Evolutionary conservation across 2,888 invertebrate genomes (phyloP).

Genomic region (Lobophora halterata): DNA sequence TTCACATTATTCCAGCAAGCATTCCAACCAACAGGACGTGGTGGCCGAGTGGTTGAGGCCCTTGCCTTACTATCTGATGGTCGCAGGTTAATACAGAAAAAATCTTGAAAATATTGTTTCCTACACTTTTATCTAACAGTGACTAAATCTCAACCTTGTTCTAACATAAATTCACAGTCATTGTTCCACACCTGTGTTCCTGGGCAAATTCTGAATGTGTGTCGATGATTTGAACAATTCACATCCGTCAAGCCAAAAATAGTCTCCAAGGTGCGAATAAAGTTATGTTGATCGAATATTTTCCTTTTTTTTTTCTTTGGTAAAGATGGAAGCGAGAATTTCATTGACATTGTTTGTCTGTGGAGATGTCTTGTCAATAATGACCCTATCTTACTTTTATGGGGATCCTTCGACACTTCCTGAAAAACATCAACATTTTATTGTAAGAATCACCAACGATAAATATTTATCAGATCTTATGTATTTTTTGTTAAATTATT

Average conservation of each 20-base stretch:
- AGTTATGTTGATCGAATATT: slow-evolving; percentile 5
- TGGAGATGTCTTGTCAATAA: slow-evolving; percentile 15
- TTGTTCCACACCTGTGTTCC: slow-evolving; percentile 6
- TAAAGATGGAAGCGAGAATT: slow-evolving; percentile 5
- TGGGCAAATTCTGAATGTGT: slow-evolving; percentile 5
- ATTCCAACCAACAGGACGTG: too few relatives aligned
- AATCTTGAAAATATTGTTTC: too few relatives aligned
- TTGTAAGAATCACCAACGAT: slow-evolving; percentile 24
- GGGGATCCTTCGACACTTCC: slow-evolving; percentile 25
- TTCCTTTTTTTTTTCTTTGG: background rate
- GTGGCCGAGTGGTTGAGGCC: too few relatives aligned
- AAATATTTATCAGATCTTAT: slow-evolving; percentile 31
- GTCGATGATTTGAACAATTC: slow-evolving; percentile 5
- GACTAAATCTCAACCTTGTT: slow-evolving; percentile 4
- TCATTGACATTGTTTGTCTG: slow-evolving; percentile 6
- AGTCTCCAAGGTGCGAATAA: slow-evolving; percentile 14
- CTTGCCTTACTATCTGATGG: too few relatives aligned
- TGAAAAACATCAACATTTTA: slow-evolving; percentile 19
- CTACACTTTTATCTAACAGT: slow-evolving; percentile 3
- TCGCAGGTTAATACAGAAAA: too few relatives aligned
- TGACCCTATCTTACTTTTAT: slow-evolving; percentile 20
- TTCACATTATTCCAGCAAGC: too few relatives aligned
- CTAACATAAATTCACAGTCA: background rate
- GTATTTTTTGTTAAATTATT: slow-evolving; percentile 17
- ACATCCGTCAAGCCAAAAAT: slow-evolving; percentile 11